phyloP scores from a whole-genome alignment of 2,888 invertebrate species.

The Trachelus iudaicus region DNA sequence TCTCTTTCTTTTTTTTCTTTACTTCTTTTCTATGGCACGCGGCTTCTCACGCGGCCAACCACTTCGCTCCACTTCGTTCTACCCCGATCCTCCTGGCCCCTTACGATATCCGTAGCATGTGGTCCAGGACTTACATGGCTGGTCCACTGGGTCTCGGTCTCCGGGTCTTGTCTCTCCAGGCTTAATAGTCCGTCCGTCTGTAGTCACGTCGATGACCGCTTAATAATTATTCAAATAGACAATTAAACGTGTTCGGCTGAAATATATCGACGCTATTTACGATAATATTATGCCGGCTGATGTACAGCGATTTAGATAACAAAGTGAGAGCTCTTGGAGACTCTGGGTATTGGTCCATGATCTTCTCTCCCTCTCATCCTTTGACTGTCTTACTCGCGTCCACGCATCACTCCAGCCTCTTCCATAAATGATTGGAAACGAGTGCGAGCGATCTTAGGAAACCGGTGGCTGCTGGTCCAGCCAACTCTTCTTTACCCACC shows the following conservation, averaged over 20 bases:
- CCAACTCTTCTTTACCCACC: background rate
- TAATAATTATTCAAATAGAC: slow-evolving; percentile 48
- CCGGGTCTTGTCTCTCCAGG: background rate
- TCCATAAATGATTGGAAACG: background rate
- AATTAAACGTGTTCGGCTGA: slow-evolving; percentile 42
- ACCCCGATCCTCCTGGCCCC: background rate
- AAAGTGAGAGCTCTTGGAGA: slow-evolving; percentile 20
- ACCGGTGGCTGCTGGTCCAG: background rate
- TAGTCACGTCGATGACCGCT: slow-evolving; percentile 34
- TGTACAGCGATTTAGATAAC: slow-evolving; percentile 43
- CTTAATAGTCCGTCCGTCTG: background rate
- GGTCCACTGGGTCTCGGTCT: background rate
- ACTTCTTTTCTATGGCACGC: slow-evolving; percentile 18
- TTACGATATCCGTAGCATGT: background rate
- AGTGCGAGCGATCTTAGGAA: background rate
- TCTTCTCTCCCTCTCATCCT: slow-evolving; percentile 25
- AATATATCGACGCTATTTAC: slow-evolving; percentile 44
- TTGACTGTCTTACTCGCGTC: background rate
- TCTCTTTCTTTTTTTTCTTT: slow-evolving; percentile 28
- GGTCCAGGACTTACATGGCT: background rate
- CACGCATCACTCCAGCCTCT: background rate
- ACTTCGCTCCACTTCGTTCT: slow-evolving; percentile 10
- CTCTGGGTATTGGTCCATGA: slow-evolving; percentile 19
- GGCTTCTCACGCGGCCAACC: slow-evolving; percentile 12
- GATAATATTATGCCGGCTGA: slow-evolving; percentile 37